Evolutionary conservation across 2,888 invertebrate species (phyloP), one percentile per base, ranked within the genome.

Genomic region (Leptopilina myrica): DNA sequence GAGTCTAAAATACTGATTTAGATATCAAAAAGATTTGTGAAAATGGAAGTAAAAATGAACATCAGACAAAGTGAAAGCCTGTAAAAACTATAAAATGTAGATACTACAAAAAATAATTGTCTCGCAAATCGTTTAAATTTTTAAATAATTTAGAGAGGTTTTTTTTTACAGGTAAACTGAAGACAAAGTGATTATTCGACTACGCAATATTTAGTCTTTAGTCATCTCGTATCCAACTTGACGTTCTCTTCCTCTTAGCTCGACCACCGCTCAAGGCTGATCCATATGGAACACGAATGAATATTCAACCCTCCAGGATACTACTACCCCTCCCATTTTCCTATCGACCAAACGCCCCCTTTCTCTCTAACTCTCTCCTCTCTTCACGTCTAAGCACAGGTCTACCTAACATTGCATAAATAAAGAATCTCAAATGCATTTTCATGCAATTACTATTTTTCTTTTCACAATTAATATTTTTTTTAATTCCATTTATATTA

Each of bases 281-380:
- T 91, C 91, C 91, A 91, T 90, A 91, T 91, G 91, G 91, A 91
- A 91, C 90, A 80, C 87, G 89, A 91, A 91, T 91, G 91, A 91
- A 91, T 91, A 91, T 91, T 91, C 91, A 91, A 90, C 87, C 87
- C 85, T 86, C 86, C 84, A 84, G 85, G 86, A 86, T 83, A 80
- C 84, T 85, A 81, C 83, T 64, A 75, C 76, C 80, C 76, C 62
- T 76, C 76, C 80, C 79, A 86, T 85, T 86, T 85, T 86, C 82
- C 82, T 82, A 82, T 79, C 82, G 84, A 83, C 81, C 84, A 78
- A 81, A 73, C 56, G 56, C 53, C 40, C 53, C 67, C 46, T 20
- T 3, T 11, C 64, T 43, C 64, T 43, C 43, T 67, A 84, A 76
- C 84, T 53, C 62, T 78, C 66, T 67, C 76, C 79, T 81, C 76